phyloP scores from a whole-genome alignment of 2,797 vertebrate genomes.

The Chrysolophus pictus region DNA sequence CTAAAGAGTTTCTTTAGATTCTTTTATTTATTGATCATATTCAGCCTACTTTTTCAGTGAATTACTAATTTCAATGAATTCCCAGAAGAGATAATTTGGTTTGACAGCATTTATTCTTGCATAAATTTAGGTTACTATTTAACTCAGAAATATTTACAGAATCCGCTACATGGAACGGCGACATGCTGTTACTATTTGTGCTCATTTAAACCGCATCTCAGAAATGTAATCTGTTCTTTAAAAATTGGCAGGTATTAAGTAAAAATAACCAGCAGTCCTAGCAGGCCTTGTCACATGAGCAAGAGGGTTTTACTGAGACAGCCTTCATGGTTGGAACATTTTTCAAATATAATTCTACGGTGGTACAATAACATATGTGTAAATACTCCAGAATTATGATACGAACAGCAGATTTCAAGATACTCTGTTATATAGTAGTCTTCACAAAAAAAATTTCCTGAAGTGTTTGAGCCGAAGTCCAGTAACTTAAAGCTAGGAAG shows the following conservation, averaged over 20 bases:
- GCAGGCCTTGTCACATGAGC: accelerated
- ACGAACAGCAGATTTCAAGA: not conserved
- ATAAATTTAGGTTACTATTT: not conserved
- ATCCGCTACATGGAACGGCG: not conserved
- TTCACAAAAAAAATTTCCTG: not conserved
- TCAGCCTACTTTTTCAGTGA: not conserved
- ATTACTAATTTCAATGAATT: not conserved
- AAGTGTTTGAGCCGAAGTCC: not conserved
- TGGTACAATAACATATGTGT: not conserved
- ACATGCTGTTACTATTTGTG: not conserved
- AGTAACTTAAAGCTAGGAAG: not conserved
- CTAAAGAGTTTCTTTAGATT: not conserved
- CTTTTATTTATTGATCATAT: not conserved
- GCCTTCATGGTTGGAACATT: not conserved
- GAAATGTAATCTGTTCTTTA: not conserved
- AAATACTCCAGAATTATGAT: not conserved
- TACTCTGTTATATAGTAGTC: not conserved
- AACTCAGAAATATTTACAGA: not conserved
- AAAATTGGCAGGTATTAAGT: not conserved
- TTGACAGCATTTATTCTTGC: not conserved
- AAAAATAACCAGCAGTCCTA: not conserved
- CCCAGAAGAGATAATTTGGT: not conserved
- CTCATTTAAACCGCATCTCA: not conserved
- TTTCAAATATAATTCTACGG: not conserved
- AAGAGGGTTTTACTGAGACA: not conserved